Evolutionary conservation across 2,888 invertebrate species (phyloP), one percentile per base, ranked within the genome.

Genomic region (Timandra comae): DNA sequence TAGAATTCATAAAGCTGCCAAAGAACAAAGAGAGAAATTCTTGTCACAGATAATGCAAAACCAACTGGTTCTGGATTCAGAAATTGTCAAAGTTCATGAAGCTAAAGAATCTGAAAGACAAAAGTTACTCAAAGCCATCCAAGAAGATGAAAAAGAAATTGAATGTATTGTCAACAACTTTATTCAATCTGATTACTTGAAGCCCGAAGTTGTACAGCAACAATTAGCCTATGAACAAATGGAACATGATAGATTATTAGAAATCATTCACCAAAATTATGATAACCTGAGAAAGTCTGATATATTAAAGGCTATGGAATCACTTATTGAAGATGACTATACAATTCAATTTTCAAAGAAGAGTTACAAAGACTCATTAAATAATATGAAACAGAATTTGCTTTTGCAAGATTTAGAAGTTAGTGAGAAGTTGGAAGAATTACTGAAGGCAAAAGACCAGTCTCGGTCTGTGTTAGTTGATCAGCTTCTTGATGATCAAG

Each of bases 281-380:
- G 87, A 87, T 56, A 82, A 79, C 56, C 70, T 92, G 19, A 87
- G 88, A 46, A 91, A 90, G 64, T 85, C 88, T 56, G 92, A 93
- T 67, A 89, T 92, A 32, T 76, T 93, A 27, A 88, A 84, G 56
- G 90, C 91, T 27, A 93, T 93, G 92, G 88, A 91, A 62, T 84
- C 87, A 52, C 73, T 93, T 22, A 73, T 93, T 26, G 88, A 89
- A 43, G 90, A 92, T 63, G 92, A 93, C 65, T 87, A 88, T 40
- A 71, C 84, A 20, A 87, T 88, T 41, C 89, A 86, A 50, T 74
- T 82, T 52, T 87, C 88, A 45, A 79, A 92, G 44, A 87, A 88
- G 56, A 79, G 88, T 49, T 90, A 92, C 61, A 88, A 90, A 50
- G 86, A 89, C 61, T 87, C 90, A 39, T 79, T 89, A 53, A 89